Conservation (phyloP, 1,140 invertebrate species). For the Eurosta solidaginis region DNA sequence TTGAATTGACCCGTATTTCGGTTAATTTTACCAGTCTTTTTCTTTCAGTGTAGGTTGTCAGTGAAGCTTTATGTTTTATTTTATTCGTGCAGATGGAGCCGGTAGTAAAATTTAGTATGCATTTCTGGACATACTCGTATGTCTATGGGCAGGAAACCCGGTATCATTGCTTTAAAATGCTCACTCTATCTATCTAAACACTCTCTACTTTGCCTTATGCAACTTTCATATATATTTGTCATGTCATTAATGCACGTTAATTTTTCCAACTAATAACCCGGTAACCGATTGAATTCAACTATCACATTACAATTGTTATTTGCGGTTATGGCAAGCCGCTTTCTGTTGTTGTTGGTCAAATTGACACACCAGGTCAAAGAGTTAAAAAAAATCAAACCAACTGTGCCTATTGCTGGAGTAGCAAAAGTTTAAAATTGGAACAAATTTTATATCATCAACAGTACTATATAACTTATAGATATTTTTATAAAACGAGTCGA, state of each 20-base stretch:
- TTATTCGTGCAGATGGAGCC: too few species aligned
- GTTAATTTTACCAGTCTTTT: too few species aligned
- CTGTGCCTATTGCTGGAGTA: neutral
- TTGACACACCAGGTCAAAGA: neutral
- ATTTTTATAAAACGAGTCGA: too few species aligned
- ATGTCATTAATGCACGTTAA: neutral
- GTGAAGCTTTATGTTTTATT: too few species aligned
- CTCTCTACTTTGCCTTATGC: neutral
- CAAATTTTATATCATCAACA: neutral
- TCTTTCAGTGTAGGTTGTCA: too few species aligned
- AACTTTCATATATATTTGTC: neutral
- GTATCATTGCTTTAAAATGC: neutral
- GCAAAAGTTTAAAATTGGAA: neutral
- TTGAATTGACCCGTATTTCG: too few species aligned
- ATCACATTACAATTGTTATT: conserved; percentile 15
- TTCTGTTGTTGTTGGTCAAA: neutral
- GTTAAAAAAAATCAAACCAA: neutral
- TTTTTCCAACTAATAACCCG: neutral
- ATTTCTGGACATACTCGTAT: too few species aligned
- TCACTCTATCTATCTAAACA: neutral
- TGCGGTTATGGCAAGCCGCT: conserved; percentile 10
- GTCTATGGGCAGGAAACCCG: too few species aligned
- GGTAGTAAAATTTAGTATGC: too few species aligned
- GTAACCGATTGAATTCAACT: conserved; percentile 25
- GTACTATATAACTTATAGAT: neutral